Conservation (phyloP, 2,888 invertebrate genomes). For the Acleris cristana region DNA sequence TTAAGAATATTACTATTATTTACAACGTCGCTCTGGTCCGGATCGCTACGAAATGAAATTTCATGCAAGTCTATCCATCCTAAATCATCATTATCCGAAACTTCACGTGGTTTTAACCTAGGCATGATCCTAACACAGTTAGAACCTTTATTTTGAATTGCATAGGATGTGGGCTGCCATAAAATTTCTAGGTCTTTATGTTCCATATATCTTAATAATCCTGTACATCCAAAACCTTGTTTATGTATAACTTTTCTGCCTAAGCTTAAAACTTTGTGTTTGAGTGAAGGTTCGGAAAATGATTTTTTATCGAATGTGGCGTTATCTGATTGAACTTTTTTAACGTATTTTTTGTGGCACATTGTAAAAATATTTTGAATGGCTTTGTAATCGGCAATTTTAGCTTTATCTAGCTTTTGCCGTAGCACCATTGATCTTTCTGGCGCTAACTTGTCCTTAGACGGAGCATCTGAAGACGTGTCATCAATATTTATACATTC, state of each 20-base stretch:
- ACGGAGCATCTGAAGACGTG: slow-evolving; percentile 46
- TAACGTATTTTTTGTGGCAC: slow-evolving; percentile 56
- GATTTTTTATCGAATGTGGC: slow-evolving; percentile 37
- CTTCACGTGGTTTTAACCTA: slow-evolving; percentile 48
- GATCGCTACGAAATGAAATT: slow-evolving; percentile 13
- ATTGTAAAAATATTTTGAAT: slow-evolving; percentile 59
- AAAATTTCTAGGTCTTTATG: slow-evolving; percentile 62
- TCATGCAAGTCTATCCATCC: slow-evolving; percentile 49
- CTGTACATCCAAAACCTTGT: slow-evolving; percentile 60
- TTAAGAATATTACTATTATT: neutral
- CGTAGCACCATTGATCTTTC: neutral
- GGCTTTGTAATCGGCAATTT: slow-evolving; percentile 47
- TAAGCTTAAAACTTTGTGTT: slow-evolving; percentile 70
- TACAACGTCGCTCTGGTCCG: too few species aligned
- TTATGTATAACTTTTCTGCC: slow-evolving; percentile 68
- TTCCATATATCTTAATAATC: slow-evolving; percentile 67
- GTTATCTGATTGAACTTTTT: slow-evolving; percentile 46
- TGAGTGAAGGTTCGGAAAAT: slow-evolving; percentile 54
- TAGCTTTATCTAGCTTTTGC: slow-evolving; percentile 13
- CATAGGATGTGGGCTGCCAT: slow-evolving; percentile 55
- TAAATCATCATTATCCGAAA: slow-evolving; percentile 43
- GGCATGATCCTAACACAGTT: slow-evolving; percentile 61
- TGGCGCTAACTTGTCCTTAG: neutral
- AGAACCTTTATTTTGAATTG: slow-evolving; percentile 43
- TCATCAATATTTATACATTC: slow-evolving; percentile 66